phyloP scores from a whole-genome alignment of 2,888 invertebrate genomes.

The Notocelia uddmanniana region DNA sequence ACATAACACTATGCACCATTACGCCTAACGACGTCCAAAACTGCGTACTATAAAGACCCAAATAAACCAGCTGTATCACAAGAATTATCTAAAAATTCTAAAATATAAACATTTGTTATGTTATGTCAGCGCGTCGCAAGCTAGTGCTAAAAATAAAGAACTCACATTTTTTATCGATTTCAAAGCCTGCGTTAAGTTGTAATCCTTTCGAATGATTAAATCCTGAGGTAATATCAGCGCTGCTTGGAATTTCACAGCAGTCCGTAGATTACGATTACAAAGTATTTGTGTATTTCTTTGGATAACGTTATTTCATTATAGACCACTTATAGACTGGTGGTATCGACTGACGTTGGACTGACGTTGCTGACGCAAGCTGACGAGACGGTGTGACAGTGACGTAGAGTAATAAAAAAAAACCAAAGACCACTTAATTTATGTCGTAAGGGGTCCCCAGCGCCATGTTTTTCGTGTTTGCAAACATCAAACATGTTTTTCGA shows the following conservation, averaged over 20 bases:
- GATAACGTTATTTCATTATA: neutral
- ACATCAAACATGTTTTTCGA: no score
- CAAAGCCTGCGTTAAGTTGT: neutral
- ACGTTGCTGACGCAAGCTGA: no score
- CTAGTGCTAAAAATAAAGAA: neutral
- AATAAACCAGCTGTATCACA: neutral
- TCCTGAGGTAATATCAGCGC: neutral
- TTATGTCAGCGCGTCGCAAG: neutral
- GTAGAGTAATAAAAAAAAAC: no score
- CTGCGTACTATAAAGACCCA: no score
- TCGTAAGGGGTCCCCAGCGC: no score
- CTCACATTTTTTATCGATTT: neutral
- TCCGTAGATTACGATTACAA: constrained; percentile 4
- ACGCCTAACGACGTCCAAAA: no score
- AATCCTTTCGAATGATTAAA: neutral
- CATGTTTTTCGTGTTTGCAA: no score
- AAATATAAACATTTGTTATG: neutral
- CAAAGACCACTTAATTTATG: no score
- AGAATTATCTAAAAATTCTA: no score
- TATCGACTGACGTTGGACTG: neutral
- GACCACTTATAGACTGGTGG: neutral
- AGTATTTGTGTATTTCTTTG: constrained; percentile 5
- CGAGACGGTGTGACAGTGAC: no score
- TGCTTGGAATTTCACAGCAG: neutral
- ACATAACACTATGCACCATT: no score